Evolutionary conservation across 2,113 vertebrate genomes (phyloP).

Genomic region (Brachyhypopomus occidentalis): DNA sequence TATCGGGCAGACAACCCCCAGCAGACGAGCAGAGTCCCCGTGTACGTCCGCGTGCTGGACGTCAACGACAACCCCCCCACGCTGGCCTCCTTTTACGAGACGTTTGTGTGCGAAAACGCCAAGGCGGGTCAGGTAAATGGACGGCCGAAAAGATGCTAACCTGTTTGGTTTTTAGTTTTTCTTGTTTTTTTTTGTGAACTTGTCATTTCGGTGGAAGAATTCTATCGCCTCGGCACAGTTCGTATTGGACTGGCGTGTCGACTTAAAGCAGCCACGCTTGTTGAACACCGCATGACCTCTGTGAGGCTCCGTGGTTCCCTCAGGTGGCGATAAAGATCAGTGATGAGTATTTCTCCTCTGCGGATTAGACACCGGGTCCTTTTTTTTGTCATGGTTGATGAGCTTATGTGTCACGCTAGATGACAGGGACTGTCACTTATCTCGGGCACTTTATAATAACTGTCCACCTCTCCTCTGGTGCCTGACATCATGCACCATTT

Average conservation of each 20-base stretch:
- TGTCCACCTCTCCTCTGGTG: slow-evolving; percentile 44
- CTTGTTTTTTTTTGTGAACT: slow-evolving; percentile 6
- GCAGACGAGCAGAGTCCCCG: slow-evolving; percentile 84
- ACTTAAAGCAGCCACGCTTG: slow-evolving; percentile 44
- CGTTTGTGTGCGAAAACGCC: slow-evolving; percentile 91
- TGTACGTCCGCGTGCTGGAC: slow-evolving; percentile 89
- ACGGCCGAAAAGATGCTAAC: background rate
- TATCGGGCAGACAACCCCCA: slow-evolving; percentile 81
- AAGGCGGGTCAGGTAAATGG: slow-evolving; percentile 87
- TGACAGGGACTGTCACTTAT: slow-evolving; percentile 58
- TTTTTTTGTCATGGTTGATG: slow-evolving; percentile 56
- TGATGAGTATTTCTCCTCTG: slow-evolving; percentile 48
- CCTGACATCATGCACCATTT: slow-evolving; percentile 26
- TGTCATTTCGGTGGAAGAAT: slow-evolving; percentile 46
- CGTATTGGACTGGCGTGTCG: slow-evolving; percentile 26
- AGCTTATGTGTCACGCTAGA: slow-evolving; percentile 57
- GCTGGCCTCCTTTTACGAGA: slow-evolving; percentile 87
- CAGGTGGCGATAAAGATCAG: slow-evolving; percentile 50
- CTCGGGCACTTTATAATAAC: slow-evolving; percentile 57
- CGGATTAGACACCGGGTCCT: slow-evolving; percentile 53
- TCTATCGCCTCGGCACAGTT: slow-evolving; percentile 8
- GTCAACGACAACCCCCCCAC: slow-evolving; percentile 94
- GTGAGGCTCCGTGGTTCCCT: slow-evolving; percentile 20
- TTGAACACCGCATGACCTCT: slow-evolving; percentile 42
- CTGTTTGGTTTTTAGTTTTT: background rate